These are phyloP conservation scores for Centropus bengalensis DNA, from an alignment of 2,113 vertebrate genomes.

Conservation along the genomic window DNA sequence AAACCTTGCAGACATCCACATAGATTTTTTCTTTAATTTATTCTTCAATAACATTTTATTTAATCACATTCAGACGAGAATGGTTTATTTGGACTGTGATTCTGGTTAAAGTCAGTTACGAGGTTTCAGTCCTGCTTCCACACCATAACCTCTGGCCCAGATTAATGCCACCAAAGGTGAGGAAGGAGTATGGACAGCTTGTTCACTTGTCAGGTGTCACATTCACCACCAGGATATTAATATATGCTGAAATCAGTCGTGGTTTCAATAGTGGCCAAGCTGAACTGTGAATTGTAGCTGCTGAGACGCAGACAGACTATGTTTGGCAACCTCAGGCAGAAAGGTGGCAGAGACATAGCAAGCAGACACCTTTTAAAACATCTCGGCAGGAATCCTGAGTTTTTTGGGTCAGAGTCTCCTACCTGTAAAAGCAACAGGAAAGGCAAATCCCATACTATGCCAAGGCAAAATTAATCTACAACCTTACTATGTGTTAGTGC, in stretches of 20 bases:
- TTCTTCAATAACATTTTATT: background rate
- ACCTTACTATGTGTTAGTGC: background rate
- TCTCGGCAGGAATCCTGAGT: background rate
- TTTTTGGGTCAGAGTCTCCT: background rate
- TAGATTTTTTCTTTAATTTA: background rate
- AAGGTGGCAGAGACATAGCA: background rate
- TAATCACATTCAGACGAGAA: background rate
- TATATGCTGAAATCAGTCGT: background rate
- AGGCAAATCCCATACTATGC: background rate
- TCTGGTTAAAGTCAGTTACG: background rate
- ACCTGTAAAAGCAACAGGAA: background rate
- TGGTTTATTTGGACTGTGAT: background rate
- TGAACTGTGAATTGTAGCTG: background rate
- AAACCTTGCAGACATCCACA: background rate
- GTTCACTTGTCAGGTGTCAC: background rate
- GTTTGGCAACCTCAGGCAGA: background rate
- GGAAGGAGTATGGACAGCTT: background rate
- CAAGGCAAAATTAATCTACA: background rate
- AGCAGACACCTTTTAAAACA: background rate
- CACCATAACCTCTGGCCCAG: background rate
- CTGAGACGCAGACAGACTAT: background rate
- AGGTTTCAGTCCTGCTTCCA: background rate
- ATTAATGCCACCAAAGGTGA: background rate
- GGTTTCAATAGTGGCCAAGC: background rate
- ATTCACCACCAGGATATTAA: background rate